A percentile compares a stretch with the other conserved stretches of the same genome.
phyloP scores from a whole-genome alignment of 2,797 vertebrate species.

The Agapornis canus region DNA sequence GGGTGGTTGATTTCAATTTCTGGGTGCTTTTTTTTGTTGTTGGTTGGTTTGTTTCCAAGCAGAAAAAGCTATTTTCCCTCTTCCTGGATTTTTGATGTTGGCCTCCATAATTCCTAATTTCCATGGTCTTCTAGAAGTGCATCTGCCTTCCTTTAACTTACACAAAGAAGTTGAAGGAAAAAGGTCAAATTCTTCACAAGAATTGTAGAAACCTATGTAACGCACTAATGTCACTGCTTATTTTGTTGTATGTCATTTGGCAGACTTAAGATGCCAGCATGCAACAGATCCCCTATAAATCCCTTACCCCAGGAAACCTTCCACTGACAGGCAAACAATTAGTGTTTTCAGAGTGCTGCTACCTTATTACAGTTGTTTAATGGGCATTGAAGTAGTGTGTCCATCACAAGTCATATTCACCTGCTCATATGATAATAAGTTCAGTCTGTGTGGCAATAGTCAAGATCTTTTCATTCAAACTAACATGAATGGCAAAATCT shows the following conservation, averaged over 20 bases:
- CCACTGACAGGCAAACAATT: not conserved
- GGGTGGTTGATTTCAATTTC: not conserved
- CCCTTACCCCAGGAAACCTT: not conserved
- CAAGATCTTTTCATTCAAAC: not conserved
- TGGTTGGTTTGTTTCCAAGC: not conserved
- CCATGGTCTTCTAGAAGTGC: not conserved
- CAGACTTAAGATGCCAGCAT: not conserved
- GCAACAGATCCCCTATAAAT: not conserved
- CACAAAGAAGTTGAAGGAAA: not conserved
- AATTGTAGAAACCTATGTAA: not conserved
- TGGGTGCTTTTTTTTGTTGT: not conserved
- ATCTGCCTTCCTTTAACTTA: not conserved
- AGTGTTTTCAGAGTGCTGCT: not conserved
- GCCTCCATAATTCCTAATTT: not conserved
- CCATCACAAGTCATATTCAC: not conserved
- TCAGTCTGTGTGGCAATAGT: not conserved
- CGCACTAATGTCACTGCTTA: not conserved
- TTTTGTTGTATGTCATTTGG: not conserved
- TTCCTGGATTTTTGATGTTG: not conserved
- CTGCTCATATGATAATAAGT: not conserved
- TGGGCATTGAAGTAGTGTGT: not conserved
- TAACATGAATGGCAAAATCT: not conserved
- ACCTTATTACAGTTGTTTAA: not conserved
- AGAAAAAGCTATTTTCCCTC: not conserved
- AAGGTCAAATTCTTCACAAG: not conserved